Evolutionary conservation across 2,888 invertebrate species (phyloP).

Genomic region (Heterodera filipjevi): DNA sequence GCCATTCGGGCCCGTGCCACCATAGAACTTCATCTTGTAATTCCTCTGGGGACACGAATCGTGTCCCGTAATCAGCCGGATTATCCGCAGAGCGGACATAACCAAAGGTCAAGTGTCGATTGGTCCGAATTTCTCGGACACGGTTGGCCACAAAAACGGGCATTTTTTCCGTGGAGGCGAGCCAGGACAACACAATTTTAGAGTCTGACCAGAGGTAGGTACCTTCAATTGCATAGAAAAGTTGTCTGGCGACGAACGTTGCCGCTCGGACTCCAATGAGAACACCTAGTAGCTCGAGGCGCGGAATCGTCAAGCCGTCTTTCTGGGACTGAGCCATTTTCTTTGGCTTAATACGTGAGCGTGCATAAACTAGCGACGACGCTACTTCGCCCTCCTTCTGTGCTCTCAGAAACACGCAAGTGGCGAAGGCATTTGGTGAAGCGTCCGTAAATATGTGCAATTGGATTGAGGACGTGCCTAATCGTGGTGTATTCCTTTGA

Average conservation of each 20-base stretch:
- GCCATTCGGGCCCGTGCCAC: slow-evolving; percentile 26
- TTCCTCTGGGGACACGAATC: neutral
- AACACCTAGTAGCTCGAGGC: slow-evolving; percentile 23
- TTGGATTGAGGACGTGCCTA: too few species aligned
- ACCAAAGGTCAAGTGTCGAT: neutral
- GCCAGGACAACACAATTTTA: neutral
- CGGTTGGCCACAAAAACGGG: slow-evolving; percentile 28
- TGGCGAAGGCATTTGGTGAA: slow-evolving; percentile 29
- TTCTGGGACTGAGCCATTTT: neutral
- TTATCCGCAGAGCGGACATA: slow-evolving; percentile 19
- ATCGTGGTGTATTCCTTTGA: neutral
- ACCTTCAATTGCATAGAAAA: neutral
- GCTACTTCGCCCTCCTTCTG: neutral
- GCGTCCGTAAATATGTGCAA: slow-evolving; percentile 35
- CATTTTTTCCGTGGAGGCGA: neutral
- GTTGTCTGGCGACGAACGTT: neutral
- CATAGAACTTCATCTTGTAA: neutral
- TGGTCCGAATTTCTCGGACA: neutral
- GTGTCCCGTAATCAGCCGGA: slow-evolving; percentile 28
- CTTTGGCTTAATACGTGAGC: neutral
- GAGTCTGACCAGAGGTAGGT: slow-evolving; percentile 26
- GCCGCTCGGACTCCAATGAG: neutral
- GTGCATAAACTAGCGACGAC: slow-evolving; percentile 9
- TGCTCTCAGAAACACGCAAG: slow-evolving; percentile 28
- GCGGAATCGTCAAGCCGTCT: slow-evolving; percentile 27